These are phyloP conservation scores for Ectropis crepuscularia DNA, from an alignment of 2,888 invertebrate genomes.

Conservation along the genomic window DNA sequence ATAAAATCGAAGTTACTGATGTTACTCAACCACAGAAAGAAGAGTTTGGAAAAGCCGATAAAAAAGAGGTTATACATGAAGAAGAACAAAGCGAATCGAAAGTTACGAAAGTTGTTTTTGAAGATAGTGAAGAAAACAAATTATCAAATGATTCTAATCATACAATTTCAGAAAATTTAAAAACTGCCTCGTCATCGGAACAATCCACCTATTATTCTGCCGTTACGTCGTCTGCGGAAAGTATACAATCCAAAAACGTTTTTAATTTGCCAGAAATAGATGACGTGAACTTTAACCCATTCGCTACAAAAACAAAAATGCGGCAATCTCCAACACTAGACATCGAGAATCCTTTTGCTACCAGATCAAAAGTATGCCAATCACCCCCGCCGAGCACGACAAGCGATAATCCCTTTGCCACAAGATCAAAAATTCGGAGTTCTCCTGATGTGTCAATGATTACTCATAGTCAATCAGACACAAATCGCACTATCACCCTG, in stretches of 20 bases:
- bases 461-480: conserved; percentile 17
- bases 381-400: conserved; percentile 62
- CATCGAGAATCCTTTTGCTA: conserved; percentile 44
- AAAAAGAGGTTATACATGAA: background rate
- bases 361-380: conserved; percentile 56
- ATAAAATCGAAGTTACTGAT: background rate
- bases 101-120: conserved; percentile 10
- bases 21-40: conserved; percentile 1
- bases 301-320: conserved; percentile 67
- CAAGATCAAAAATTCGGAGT: conserved; percentile 51
- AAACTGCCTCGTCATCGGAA: conserved; percentile 59
- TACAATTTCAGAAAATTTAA: conserved; percentile 40
- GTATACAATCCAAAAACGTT: conserved; percentile 59
- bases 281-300: conserved; percentile 67
- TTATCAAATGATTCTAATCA: conserved; percentile 21
- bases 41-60: background rate
- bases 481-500: conserved; percentile 6
- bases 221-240: conserved; percentile 56
- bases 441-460: conserved; percentile 42
- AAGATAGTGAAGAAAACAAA: conserved; percentile 25
- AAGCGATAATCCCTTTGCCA: conserved; percentile 51
- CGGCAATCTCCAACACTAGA: conserved; percentile 53
- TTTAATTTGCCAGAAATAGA: conserved; percentile 75
- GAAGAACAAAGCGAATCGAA: background rate
- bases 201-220: conserved; percentile 61